Conservation (phyloP, 2,888 invertebrate species). For the Alviniconcha strummeri region DNA sequence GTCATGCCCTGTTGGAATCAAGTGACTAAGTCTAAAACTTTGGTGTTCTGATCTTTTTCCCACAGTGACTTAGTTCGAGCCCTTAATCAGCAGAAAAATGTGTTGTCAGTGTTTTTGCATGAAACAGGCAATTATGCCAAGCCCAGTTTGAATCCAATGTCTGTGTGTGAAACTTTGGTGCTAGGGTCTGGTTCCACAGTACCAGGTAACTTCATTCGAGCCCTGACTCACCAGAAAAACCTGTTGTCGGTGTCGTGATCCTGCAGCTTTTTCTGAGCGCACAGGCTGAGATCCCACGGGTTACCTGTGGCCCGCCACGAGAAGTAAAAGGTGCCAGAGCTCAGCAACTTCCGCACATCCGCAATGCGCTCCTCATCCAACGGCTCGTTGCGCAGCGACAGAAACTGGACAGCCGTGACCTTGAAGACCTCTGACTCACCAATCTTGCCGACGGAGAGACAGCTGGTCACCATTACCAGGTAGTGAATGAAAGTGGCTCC, state of each 20-base stretch:
- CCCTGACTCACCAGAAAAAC: slow-evolving; percentile 89
- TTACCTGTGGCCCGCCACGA: slow-evolving; percentile 81
- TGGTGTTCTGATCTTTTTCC: too few relatives aligned
- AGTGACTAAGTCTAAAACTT: too few relatives aligned
- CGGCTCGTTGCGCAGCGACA: slow-evolving; percentile 80
- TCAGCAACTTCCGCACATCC: slow-evolving; percentile 86
- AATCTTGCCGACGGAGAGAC: slow-evolving; percentile 96
- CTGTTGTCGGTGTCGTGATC: slow-evolving; percentile 91
- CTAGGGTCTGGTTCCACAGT: too few relatives aligned
- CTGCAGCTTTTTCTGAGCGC: slow-evolving; percentile 91
- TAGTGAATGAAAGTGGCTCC: slow-evolving; percentile 78
- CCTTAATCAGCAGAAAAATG: too few relatives aligned
- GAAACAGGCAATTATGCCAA: too few relatives aligned
- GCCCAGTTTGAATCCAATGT: too few relatives aligned
- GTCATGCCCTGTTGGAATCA: too few relatives aligned
- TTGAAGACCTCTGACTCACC: slow-evolving; percentile 95
- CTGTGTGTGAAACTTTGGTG: too few relatives aligned
- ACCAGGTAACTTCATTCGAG: too few relatives aligned
- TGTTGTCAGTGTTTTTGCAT: too few relatives aligned
- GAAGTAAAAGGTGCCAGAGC: slow-evolving; percentile 99
- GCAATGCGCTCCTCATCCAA: slow-evolving; percentile 73
- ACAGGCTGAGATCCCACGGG: slow-evolving; percentile 92
- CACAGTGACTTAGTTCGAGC: too few relatives aligned
- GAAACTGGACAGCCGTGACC: slow-evolving; percentile 92
- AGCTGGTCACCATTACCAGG: slow-evolving; percentile 94